Base-by-base conservation (phyloP, 2,888 invertebrate species). In the Tetramorium bicarinatum region DNA sequence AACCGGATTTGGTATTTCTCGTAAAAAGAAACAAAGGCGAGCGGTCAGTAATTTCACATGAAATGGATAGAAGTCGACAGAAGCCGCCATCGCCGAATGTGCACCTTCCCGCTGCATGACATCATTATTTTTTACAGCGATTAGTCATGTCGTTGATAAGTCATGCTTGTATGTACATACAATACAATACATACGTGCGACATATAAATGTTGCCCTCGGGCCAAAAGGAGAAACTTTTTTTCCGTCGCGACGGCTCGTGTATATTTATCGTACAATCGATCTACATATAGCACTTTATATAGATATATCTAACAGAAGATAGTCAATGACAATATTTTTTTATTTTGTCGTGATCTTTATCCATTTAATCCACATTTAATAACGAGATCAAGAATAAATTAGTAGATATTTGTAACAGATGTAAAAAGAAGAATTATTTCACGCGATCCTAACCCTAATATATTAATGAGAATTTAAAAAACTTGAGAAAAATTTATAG, bases 111-210 rank as follows among this genome's bases (percentile, higher is more conserved):
- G n/a, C 29, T 64, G 25, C 47, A 34, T 90, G 89, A 89, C 89
- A 86, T 89, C 74, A 75, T 47, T 69, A 85, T 80, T 85, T 88
- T 87, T 90, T 87, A 76, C 47, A 62, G 21, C 3, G n/a, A 34
- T 88, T 91, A 89, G 34, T 89, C 90, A 90, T 18, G 41, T 47
- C 38, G 62, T 59, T 76, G 82, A 72, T 84, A 84, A 85, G 62
- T 81, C 79, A 82, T 66, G 11, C 80, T 59, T 25, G n/a, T 25
- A 25, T 25, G n/a, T 25, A 25, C 25, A 25, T 38, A 44, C 44
- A 44, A 59, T 59, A 59, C 47, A n/a, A 18, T 7, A 41, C 41
- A 56, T 34, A 25, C 6, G 15, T 44, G 25, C 29, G 18, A 41
- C 62, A 64, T 4, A 47, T 71, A 34, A 38, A 25, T 80, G 13